Evolutionary conservation across 2,797 vertebrate species (phyloP).

Genomic region (Chlorospingus flavigularis): DNA sequence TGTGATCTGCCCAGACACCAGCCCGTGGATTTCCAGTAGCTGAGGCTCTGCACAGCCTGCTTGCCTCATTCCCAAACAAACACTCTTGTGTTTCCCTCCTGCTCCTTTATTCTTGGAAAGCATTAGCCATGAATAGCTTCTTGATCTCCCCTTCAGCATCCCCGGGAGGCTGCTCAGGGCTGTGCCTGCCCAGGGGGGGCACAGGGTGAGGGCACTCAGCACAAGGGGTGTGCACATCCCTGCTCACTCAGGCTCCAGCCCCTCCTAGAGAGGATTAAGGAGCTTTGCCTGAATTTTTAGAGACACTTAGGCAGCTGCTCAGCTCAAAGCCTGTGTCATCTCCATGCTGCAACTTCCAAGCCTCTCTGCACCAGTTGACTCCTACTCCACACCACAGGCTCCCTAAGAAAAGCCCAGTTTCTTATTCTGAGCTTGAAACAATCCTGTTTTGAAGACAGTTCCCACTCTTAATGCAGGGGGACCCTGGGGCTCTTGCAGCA

Average conservation of each 20-base stretch:
- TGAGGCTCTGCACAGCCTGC: neutral
- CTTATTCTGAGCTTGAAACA: neutral
- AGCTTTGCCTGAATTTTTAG: neutral
- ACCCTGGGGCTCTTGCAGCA: neutral
- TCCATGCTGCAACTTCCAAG: neutral
- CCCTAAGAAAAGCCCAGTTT: neutral
- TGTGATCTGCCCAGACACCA: neutral
- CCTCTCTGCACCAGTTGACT: neutral
- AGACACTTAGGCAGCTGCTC: neutral
- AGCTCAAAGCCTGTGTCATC: neutral
- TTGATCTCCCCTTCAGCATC: neutral
- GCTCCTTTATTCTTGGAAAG: constrained; percentile 49
- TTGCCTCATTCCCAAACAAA: constrained; percentile 12
- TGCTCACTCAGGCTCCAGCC: neutral
- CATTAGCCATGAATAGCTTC: neutral
- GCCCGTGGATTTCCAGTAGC: constrained; percentile 1
- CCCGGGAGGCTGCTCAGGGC: neutral
- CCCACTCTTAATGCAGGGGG: neutral
- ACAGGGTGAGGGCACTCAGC: neutral
- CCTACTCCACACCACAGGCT: neutral
- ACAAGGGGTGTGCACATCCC: neutral
- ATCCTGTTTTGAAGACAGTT: neutral
- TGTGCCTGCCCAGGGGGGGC: neutral
- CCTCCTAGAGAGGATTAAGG: neutral
- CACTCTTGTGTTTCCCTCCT: constrained; percentile 3